These are phyloP conservation scores for Meta bourneti DNA, from an alignment of 2,888 invertebrate species.

Conservation along the genomic window DNA sequence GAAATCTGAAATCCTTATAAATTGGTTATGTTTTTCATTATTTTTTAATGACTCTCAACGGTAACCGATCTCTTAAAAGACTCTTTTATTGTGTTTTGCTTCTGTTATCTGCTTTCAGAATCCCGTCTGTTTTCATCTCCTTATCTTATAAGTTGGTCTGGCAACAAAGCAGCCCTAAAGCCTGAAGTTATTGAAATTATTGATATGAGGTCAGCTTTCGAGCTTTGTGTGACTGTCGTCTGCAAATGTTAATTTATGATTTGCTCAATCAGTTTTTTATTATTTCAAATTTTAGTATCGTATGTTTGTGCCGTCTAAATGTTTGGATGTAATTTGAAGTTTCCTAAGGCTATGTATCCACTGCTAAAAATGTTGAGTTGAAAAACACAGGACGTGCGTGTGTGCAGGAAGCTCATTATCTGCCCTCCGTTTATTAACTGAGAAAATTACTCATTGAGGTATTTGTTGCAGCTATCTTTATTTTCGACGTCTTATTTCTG, in stretches of 20 bases:
- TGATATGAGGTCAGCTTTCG: slow-evolving; percentile 75
- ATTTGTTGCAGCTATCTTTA: slow-evolving; percentile 63
- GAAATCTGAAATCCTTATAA: too few species aligned
- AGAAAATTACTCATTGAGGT: slow-evolving; percentile 68
- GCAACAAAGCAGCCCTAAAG: slow-evolving; percentile 39
- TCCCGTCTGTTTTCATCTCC: slow-evolving; percentile 37
- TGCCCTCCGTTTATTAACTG: slow-evolving; percentile 68
- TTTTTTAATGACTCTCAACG: too few species aligned
- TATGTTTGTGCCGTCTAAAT: slow-evolving; percentile 16
- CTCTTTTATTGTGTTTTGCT: not conserved
- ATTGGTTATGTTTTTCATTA: too few species aligned
- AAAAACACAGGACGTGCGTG: slow-evolving; percentile 73
- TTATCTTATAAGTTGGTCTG: slow-evolving; percentile 48
- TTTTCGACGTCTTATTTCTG: slow-evolving; percentile 14
- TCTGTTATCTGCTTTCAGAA: slow-evolving; percentile 7
- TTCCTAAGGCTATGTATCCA: slow-evolving; percentile 3
- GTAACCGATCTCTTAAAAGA: not conserved
- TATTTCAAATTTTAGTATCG: slow-evolving; percentile 42
- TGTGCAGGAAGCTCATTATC: slow-evolving; percentile 74
- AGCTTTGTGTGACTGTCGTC: slow-evolving; percentile 71
- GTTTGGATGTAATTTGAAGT: slow-evolving; percentile 33
- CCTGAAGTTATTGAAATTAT: slow-evolving; percentile 74
- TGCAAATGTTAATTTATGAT: slow-evolving; percentile 60
- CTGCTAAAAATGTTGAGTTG: slow-evolving; percentile 62
- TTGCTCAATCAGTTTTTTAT: slow-evolving; percentile 48